Evolutionary conservation across 2,888 invertebrate species (phyloP), one percentile per base, ranked within the genome.

Genomic region (Volucella zonaria): DNA sequence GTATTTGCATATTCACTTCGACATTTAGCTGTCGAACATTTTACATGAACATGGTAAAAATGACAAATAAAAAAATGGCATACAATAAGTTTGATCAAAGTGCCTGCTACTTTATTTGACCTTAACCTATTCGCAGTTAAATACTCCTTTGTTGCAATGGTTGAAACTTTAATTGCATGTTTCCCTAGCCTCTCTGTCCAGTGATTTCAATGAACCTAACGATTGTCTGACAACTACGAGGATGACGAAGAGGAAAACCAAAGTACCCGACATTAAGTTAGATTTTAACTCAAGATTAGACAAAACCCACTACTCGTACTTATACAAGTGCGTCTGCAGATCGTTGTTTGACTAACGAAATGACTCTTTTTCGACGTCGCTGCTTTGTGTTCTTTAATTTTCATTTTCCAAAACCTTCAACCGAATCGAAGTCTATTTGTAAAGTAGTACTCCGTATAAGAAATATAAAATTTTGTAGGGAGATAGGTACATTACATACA

Each of bases 341-440:
- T 73, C 62, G 66, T 47, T 73, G 79, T 73, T 78, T 64, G 78
- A 31, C 78, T 51, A 49, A 78, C 64, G 54, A 78, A 78, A 71
- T 56, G 31, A 54, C 2, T 31, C 18, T 59, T 56, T 47, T 67
- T 56, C 49, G 54, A 42, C 56, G 49, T 77, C 52, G 47, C 14
- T 54, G 78, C 66, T 42, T 61, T 71, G 38, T 45, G 64, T 73
- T 66, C 49, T 66, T 66, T 52, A 79, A 61, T 66, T 67, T 79
- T 73, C 64, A 67, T 78, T 78, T 78, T 66, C 58, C 64, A 62
- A 85, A 85, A 85, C 83, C 83, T 77, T 85, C 80, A 77, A 85
- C 85, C 73, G 80, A 80, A 85, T 85, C 85, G 62, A 76, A 81
- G 80, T 81, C 85, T 85, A 85, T 85, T 85, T 85, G 85, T 81